These are phyloP conservation scores for Catharus ustulatus DNA, from an alignment of 2,797 vertebrate genomes.

Conservation along the genomic window DNA sequence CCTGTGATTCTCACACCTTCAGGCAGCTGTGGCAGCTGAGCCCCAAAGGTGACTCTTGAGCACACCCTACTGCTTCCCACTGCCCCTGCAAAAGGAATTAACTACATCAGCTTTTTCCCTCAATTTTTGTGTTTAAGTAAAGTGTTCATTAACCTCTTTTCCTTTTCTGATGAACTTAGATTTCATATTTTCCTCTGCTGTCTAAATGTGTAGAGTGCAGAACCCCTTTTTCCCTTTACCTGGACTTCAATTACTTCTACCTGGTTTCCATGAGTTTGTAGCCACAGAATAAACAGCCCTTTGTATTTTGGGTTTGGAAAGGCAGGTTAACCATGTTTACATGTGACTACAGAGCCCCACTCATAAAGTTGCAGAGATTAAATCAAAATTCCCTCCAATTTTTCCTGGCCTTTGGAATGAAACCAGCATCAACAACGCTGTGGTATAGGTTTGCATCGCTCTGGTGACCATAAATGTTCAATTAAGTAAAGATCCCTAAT, in stretches of 20 bases:
- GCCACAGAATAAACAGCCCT: background rate
- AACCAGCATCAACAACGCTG: background rate
- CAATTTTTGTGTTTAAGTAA: background rate
- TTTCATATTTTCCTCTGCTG: background rate
- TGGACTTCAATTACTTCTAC: background rate
- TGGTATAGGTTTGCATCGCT: background rate
- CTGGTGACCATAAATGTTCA: background rate
- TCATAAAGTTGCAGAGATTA: background rate
- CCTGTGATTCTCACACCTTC: background rate
- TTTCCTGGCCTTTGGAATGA: background rate
- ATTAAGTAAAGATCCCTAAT: slow-evolving; percentile 7
- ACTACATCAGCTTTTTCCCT: background rate
- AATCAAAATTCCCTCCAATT: background rate
- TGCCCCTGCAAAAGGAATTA: background rate
- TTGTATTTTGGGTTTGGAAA: background rate
- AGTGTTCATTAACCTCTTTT: background rate
- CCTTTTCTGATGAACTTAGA: background rate
- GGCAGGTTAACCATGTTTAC: background rate
- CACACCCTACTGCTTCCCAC: slow-evolving; percentile 33
- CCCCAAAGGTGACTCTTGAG: slow-evolving; percentile 2
- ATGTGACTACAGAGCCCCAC: background rate
- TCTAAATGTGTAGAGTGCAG: background rate
- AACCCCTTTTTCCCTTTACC: background rate
- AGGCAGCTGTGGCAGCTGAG: background rate
- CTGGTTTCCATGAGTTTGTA: background rate